Base-by-base conservation (phyloP, 2,113 vertebrate genomes). In the Podarcis raffonei region DNA sequence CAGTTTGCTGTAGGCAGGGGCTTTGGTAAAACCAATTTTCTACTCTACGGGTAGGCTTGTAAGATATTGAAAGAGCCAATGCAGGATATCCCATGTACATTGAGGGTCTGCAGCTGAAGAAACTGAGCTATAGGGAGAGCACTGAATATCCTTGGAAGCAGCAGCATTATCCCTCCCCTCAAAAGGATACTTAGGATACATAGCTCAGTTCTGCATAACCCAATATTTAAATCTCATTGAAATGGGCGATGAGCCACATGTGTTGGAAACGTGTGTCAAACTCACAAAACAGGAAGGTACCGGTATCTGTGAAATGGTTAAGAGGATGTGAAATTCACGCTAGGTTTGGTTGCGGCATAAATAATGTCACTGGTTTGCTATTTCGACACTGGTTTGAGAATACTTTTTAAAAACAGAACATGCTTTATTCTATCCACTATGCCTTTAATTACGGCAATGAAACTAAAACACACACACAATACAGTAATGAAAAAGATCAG, bases 11-110 rank as follows among this genome's bases (percentile, higher is more conserved):
- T 80, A 53, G 89, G 91, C 87, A 89, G 83, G 15, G 42, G 32
- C 91, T 94, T 91, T 87, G 83, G 83, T 23, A 89, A 91, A 94
- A 93, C 39, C 87, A 88, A 93, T 94, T 95, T 92, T 95, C 85
- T 23, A 78, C 83, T 22, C 81, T 89, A 72, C 81, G 87, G 66
- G 75, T 75, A 82, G 86, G 72, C 37, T 48, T 85, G 0, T 32
- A 0, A 68, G 80, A 87, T 89, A 84, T 87, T 83, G 93, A 71
- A 0, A n/a, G 66, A 91, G 83, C 84, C 57, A 0, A 42, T 22
- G 85, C 7, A 53, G 90, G 81, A 65, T 78, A 65, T 1, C 4
- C 57, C 3, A 20, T 11, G 4, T 66, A 65, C 0, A 0, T 3
- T 30, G 81, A 42, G 48, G 0, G 72, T 82, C 87, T 89, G 81